Percentiles rank a stretch among this genome's conserved stretches.
Evolutionary conservation across 2,113 vertebrate genomes (phyloP).

Genomic region (Crocuta crocuta): DNA sequence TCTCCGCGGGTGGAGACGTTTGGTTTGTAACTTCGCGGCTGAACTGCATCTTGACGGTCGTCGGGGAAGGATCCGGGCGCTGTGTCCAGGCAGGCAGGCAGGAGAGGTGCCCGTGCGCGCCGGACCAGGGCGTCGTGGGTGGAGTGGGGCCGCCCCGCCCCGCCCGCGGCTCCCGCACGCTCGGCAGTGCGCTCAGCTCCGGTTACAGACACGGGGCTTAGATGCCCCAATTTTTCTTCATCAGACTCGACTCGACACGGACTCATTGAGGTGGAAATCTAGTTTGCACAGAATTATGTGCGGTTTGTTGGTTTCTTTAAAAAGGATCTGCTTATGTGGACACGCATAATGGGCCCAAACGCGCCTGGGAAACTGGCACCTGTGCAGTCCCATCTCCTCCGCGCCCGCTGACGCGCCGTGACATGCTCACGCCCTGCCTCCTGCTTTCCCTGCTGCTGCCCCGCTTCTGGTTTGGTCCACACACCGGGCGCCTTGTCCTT

Average conservation of each 20-base stretch:
- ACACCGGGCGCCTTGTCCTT: neutral
- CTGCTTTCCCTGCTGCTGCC: neutral
- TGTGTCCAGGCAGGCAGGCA: neutral
- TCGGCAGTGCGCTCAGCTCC: neutral
- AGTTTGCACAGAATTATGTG: slow-evolving; percentile 66
- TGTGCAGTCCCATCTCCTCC: neutral
- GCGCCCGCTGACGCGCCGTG: neutral
- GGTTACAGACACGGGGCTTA: neutral
- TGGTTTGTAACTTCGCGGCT: neutral
- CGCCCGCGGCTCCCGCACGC: too few relatives aligned
- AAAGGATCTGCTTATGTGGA: slow-evolving; percentile 1
- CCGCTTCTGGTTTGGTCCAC: neutral
- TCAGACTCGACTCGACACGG: slow-evolving; percentile 25
- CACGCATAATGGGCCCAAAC: neutral
- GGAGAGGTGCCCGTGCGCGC: neutral
- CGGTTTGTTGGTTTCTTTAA: slow-evolving; percentile 37
- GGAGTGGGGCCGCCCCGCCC: too few relatives aligned
- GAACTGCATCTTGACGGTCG: neutral
- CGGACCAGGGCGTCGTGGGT: neutral
- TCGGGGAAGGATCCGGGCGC: neutral
- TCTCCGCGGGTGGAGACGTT: neutral
- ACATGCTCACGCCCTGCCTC: fast-evolving
- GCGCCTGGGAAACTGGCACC: neutral
- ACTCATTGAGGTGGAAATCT: slow-evolving; percentile 54
- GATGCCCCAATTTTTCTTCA: slow-evolving; percentile 64